Evolutionary conservation across 1,140 invertebrate species (phyloP), one percentile per base, ranked within the genome.

Genomic region (Stegodyphus mimosarum): DNA sequence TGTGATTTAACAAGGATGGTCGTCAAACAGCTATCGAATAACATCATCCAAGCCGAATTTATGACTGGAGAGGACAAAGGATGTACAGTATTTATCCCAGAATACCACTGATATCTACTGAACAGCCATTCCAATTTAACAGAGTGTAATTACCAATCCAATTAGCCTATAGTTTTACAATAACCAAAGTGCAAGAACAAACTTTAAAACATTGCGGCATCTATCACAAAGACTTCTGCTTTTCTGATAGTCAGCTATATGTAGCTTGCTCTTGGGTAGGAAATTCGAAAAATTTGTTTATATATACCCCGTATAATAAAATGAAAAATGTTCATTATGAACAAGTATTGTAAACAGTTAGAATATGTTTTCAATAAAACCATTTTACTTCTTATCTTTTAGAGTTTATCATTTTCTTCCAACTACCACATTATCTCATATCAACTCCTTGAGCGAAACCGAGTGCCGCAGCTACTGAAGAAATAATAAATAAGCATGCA

Each of bases 181-280:
- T 93, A 6, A 93, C 93, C 88, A 93, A 93, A 89, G 87, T 91
- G 6, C 92, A 93, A 89, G 91, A 92, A 11, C 91, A 92, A 88
- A 87, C 89, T 6, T 71, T 90, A 7, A n/a, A 11, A 66, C 11
- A n/a, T 66, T 66, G 64, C 64, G n/a, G 64, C 10, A 11, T 66
- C 11, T 6, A 66, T n/a, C 17, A 10, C 11, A 17, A 66, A 66
- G 17, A 66, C 64, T n/a, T n/a, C 7, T 66, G 64, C 17, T 66
- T 66, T n/a, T 66, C 64, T 66, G 7, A 66, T 66, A n/a, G 64
- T 11, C 64, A 66, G n/a, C 64, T 66, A 66, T 66, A 66, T 6
- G 64, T 66, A 7, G 64, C 7, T 17, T 66, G 64, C 64, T 66
- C 64, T n/a, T n/a, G 64, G 6, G 33, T 51, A 13, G 11, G 13